A percentile compares a stretch with the other conserved stretches of the same genome.
These are phyloP conservation scores for Xiphorhynchus elegans DNA, from an alignment of 2,113 vertebrate genomes.

Conservation along the genomic window DNA sequence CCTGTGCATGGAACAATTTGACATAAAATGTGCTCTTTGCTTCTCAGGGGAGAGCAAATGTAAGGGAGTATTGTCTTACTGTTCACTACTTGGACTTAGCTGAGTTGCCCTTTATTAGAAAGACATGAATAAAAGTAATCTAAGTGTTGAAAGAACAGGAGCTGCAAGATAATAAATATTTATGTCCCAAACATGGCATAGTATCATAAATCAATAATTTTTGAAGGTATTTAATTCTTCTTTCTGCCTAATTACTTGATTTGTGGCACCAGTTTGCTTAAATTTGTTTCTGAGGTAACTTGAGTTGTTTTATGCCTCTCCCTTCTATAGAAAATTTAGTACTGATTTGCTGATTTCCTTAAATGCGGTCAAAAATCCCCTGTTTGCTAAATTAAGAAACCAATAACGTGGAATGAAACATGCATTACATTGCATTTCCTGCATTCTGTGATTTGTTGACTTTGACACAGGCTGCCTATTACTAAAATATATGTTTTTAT, in stretches of 20 bases:
- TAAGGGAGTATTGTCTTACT: background rate
- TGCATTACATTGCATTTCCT: background rate
- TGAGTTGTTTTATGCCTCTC: background rate
- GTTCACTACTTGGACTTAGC: background rate
- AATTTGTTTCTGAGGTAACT: conserved; percentile 18
- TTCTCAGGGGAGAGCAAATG: background rate
- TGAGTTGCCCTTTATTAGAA: background rate
- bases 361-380: conserved; percentile 1
- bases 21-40: background rate
- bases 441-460: background rate
- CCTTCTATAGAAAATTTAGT: conserved; percentile 13
- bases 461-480: background rate
- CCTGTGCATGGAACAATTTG: background rate
- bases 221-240: background rate
- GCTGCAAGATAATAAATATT: conserved; percentile 1
- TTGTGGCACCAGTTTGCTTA: background rate
- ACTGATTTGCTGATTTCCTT: conserved; percentile 32
- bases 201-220: background rate
- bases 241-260: conserved; percentile 16
- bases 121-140: background rate
- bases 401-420: background rate
- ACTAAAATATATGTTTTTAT: background rate
- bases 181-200: background rate
- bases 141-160: background rate
- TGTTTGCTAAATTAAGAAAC: background rate